Base-by-base conservation (phyloP, 2,113 vertebrate genomes). In the Picathartes gymnocephalus region DNA sequence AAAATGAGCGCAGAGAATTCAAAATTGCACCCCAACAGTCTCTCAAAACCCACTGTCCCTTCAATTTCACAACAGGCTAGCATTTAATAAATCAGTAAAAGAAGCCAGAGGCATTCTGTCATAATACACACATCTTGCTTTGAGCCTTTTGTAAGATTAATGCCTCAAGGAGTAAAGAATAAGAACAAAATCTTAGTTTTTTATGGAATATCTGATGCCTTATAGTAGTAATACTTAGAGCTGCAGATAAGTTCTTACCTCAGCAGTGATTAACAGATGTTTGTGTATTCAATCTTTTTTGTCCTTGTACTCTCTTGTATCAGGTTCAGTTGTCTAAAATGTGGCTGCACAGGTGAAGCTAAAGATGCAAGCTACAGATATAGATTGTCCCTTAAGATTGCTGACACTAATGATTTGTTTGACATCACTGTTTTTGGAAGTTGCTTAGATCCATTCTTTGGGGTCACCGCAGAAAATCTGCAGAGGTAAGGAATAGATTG, bases 361-460 rank as follows among this genome's bases (percentile, higher is more conserved):
- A 90, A 97, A 91, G 96, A 96, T 88, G 90, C 89, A 53, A 92
- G n/a, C 79, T 98, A 98, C 68, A 98, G 98, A 90, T 98, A 98
- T 1, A 98, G 96, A 74, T 96, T 98, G 95, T 97, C 97, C 45
- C 84, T 98, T 51, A 98, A 98, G 96, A 92, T 97, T 84, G 97
- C 98, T 61, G 97, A 97, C 81, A 96, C 96, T 61, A 84, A 31
- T 45, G 95, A 96, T 90, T 62, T 98, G 68, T 97, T 97, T 96
- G 72, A 90, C 37, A 85, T 98, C 83, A 98, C 98, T 2, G 96
- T 98, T 53, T 98, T 98, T 95, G 98, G 98, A 93, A 98, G 96
- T 81, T 98, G 98, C 88, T 97, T 98, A 70, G 98, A 98, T 94
- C 81, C 95, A 27, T 98, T 97, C 90, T 98, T 98, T 92, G 98